These are phyloP conservation scores for Gari tellinella DNA, from an alignment of 2,888 invertebrate genomes.

Conservation along the genomic window DNA sequence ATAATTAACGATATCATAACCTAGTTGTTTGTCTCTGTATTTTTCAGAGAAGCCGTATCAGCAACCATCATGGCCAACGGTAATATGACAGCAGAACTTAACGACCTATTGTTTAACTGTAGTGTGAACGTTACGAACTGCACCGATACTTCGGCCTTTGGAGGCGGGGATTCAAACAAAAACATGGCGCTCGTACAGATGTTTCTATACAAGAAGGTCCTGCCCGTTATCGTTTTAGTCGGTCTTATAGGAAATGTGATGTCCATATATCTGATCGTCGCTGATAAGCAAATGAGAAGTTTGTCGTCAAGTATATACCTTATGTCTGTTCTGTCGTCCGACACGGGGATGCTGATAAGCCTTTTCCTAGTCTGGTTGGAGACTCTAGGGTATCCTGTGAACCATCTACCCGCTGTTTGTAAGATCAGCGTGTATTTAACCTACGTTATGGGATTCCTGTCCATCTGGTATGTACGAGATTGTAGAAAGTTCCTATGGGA, in stretches of 20 bases:
- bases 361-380: constrained; percentile 68
- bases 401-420: constrained; percentile 83
- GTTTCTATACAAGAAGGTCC: constrained; percentile 54
- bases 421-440: constrained; percentile 66
- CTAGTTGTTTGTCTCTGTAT: too few relatives aligned
- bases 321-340: constrained; percentile 59
- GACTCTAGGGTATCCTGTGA: constrained; percentile 59
- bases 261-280: constrained; percentile 63
- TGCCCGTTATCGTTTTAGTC: constrained; percentile 60
- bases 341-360: constrained; percentile 63
- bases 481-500: not conserved
- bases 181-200: constrained; percentile 17
- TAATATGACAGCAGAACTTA: too few relatives aligned
- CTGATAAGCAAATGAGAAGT: constrained; percentile 58
- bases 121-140: not conserved
- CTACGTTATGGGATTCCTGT: constrained; percentile 90
- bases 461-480: constrained; percentile 89
- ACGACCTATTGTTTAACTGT: too few relatives aligned
- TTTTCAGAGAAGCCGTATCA: too few relatives aligned
- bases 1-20: too few relatives aligned
- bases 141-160: not conserved
- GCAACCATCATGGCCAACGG: too few relatives aligned
- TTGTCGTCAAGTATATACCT: constrained; percentile 69
- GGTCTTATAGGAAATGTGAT: constrained; percentile 68
- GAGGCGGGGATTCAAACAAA: not conserved